Evolutionary conservation across 2,888 invertebrate species (phyloP).

Genomic region (Eristalinus sepulchralis): DNA sequence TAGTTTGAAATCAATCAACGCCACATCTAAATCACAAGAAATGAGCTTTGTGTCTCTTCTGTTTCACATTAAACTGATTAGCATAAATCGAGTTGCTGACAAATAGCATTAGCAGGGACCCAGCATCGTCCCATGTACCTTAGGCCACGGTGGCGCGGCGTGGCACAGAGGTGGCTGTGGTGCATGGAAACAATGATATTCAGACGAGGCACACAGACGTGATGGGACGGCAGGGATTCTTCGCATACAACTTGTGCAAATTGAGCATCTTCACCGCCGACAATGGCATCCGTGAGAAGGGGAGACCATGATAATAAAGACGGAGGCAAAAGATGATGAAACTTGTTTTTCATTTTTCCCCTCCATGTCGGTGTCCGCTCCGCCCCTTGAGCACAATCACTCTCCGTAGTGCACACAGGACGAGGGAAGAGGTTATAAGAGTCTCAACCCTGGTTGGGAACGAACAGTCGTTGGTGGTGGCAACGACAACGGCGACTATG

Average conservation of each 20-base stretch:
- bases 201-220: neutral
- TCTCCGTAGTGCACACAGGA: constrained; percentile 40
- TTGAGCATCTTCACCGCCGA: constrained; percentile 57
- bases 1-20: constrained; percentile 28
- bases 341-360: constrained; percentile 31
- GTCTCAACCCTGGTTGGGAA: constrained; percentile 33
- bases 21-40: constrained; percentile 20
- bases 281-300: constrained; percentile 27
- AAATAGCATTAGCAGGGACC: constrained; percentile 44
- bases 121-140: neutral
- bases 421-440: constrained; percentile 52
- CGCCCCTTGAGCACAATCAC: constrained; percentile 47
- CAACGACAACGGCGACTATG: constrained; percentile 5
- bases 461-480: constrained; percentile 2
- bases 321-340: constrained; percentile 29
- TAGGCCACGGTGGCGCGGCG: constrained; percentile 1
- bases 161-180: neutral
- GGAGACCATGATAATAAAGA: constrained; percentile 41
- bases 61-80: constrained; percentile 49
- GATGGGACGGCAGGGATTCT: neutral
- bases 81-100: constrained; percentile 60
- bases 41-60: neutral
- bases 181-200: neutral
- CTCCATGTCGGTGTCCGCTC: neutral
- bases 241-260: constrained; percentile 50